Evolutionary conservation across 2,888 invertebrate genomes (phyloP), one percentile per base, ranked within the genome.

Genomic region (Oscheius sp.): DNA sequence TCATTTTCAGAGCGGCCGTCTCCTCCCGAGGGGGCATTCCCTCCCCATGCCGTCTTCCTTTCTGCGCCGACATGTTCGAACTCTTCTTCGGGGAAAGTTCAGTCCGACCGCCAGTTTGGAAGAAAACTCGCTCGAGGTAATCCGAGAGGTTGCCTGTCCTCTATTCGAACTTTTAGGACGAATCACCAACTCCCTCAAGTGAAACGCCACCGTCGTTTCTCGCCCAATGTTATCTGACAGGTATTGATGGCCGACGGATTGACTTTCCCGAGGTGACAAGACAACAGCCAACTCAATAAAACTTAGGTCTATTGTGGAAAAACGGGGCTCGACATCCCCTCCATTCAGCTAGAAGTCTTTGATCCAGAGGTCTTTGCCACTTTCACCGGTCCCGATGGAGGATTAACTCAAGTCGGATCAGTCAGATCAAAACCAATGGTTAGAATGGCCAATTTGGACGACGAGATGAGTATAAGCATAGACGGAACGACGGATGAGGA

Each of bases 321-420:
- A 67, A 80, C 80, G 0, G 80, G 80, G 1, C 70, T 77, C 17
- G 77, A 80, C 56, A 70, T 75, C 17, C 80, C 76, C 17, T 68
- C 67, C 33, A 74, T 79, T 45, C 72, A 77, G 59, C 67, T 79
- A 4, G 74, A 77, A 50, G 14, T 28, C n/a, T 63, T 80, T 3
- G 72, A 77, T 22, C n/a, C 62, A 4, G 73, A 77, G 1, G 74
- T 80, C 3, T 70, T 80, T n/a, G 91, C 92, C 9, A 91, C 92
- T 64, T 91, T 91, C 83, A 92, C 93, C 0, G 94, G 94, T 8
- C 94, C 94, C 0, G 91, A 92, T 80, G 91, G 91, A 68, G 94
- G 94, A 0, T 89, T 94, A 2, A 91, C 91, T 0, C 90, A 91
- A 78, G 84, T 84, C 22, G 81, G 80, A 50, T 75, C 75, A 65